Conservation (phyloP, 2,113 vertebrate species). For the Aix galericulata region DNA sequence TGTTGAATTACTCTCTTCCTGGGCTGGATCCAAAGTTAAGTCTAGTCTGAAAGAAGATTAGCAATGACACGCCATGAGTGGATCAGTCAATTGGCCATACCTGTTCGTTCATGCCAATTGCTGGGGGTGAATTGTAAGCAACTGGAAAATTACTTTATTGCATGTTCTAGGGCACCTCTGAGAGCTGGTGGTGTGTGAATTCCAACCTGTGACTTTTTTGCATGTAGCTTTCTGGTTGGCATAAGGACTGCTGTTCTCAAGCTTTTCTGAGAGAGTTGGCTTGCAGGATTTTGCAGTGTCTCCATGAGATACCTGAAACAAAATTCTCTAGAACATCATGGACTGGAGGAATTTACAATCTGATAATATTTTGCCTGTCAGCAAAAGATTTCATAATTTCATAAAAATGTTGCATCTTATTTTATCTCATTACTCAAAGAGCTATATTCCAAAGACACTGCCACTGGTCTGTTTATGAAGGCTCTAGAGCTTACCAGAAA, state of each 20-base stretch:
- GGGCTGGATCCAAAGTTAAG: not conserved
- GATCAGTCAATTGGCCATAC: not conserved
- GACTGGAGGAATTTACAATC: not conserved
- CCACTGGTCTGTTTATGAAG: not conserved
- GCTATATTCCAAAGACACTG: not conserved
- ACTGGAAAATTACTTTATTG: not conserved
- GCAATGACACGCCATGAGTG: too few relatives aligned
- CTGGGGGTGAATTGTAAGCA: fast-evolving
- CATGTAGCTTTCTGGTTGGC: not conserved
- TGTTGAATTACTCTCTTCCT: not conserved
- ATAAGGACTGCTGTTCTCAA: not conserved
- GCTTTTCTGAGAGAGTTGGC: not conserved
- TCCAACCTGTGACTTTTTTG: not conserved
- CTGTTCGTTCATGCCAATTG: not conserved
- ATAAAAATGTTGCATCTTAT: not conserved
- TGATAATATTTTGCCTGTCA: not conserved
- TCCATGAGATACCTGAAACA: not conserved
- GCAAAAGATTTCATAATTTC: not conserved
- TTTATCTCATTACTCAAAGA: not conserved
- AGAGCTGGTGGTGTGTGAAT: not conserved
- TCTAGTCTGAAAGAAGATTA: not conserved
- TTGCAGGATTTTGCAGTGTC: not conserved
- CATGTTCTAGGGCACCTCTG: not conserved
- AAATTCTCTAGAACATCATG: not conserved
- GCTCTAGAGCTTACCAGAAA: not conserved